Evolutionary conservation across 2,888 invertebrate genomes (phyloP), one percentile per base, ranked within the genome.

Genomic region (Torymus tubicola): DNA sequence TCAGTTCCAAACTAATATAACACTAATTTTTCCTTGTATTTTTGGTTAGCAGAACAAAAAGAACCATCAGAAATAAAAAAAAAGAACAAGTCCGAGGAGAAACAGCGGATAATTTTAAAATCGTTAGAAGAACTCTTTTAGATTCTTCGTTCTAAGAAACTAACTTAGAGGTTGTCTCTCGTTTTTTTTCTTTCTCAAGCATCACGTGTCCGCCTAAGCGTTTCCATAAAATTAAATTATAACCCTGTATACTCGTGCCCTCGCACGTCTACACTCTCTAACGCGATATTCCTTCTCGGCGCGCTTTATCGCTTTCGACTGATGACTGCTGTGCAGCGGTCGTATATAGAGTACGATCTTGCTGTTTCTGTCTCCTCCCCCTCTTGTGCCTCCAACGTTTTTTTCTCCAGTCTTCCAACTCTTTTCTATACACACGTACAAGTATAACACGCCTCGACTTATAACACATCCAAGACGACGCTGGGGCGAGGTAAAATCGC

Each of bases 211-310:
- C 53, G n/a, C 53, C 53, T 50, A 72, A 72, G 63, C 63, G 63
- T 79, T 74, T 69, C 79, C 58, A 79, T 69, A 74, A 69, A 73
- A 69, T 63, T 64, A 69, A 69, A 69, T 79, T 74, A 74, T 64
- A 24, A 31, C 55, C 55, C 12, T 61, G 13, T 42, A 52, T 42
- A 52, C 11, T 18, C 18, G 18, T 77, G 63, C 31, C 63, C 57
- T 53, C 52, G 12, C 69, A n/a, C 31, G 3, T 18, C 18, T 53
- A 8, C 16, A 24, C 42, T 64, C 55, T 18, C n/a, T 63, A 16
- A 42, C 42, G 42, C 52, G 11, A 52, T 57, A 57, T 64, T 68
- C 42, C 65, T 75, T 18, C 70, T 31, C 58, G 42, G n/a, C 31
- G 64, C 58, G 50, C 55, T 78, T 72, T 72, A 72, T 72, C 72